Evolutionary conservation across 1,140 invertebrate genomes (phyloP), one percentile per base, ranked within the genome.

Genomic region (Sitobion miscanthi): DNA sequence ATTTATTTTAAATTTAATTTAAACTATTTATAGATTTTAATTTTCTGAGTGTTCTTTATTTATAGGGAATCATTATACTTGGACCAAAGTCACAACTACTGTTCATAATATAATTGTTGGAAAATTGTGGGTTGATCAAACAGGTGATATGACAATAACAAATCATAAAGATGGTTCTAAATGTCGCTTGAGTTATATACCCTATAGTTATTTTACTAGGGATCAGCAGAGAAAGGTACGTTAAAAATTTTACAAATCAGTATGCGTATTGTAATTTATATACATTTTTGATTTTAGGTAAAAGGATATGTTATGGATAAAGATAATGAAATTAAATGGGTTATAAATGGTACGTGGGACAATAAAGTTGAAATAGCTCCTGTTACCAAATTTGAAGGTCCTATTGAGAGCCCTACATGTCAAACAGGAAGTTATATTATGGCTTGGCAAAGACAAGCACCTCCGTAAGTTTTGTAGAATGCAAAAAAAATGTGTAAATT

Each of bases 31-130:
- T 54, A 47, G 17, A 91, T 93, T 88, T 42, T 25, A 49, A 23
- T 38, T 93, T 85, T 85, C 42, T 57, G 25, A 86, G 20, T 93
- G 38, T 62, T 83, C 2, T 38, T 69, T 45, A n/a, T 94, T 94
- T 94, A 90, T 96, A 94, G 97, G 97, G 25, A 97, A 99, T 95
- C 98, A 99, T 95, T 99, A 99, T 95, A 98, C 98, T 17, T 99
- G 99, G 99, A 96, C 98, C 93, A 99, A 99, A 96, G 98, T 99
- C 45, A 99, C 98, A 21, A 99, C 99, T 23, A 99, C 99, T 35
- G 98, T 99, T 42, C 99, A 99, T 96, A 99, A 99, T 95, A 99
- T 99, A 94, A 99, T 99, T 94, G 99, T 99, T 69, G 99, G 99
- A 91, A 99, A 99, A 96, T 96, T 99, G 94, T 99, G 99, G 99